Percentiles rank a stretch among this genome's conserved stretches.
These are phyloP conservation scores for Tryphoninae sp. DNA, from an alignment of 2,888 invertebrate species.

Conservation along the genomic window DNA sequence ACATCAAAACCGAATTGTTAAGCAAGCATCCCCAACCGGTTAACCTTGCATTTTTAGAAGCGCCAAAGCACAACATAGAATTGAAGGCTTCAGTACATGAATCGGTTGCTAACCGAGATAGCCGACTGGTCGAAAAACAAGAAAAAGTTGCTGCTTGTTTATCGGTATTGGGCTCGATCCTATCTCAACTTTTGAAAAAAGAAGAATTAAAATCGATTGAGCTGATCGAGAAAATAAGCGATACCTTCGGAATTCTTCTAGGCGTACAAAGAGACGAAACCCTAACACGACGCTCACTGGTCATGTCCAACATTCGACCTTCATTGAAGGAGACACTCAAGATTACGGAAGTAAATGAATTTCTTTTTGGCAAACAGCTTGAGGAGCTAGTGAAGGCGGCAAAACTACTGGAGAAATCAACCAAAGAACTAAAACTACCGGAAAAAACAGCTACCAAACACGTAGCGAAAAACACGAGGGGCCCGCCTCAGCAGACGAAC, in stretches of 20 bases:
- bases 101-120: slow-evolving; percentile 45
- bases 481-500: slow-evolving; percentile 38
- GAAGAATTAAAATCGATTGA: slow-evolving; percentile 13
- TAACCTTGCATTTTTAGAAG: slow-evolving; percentile 41
- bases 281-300: slow-evolving; percentile 42
- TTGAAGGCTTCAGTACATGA: slow-evolving; percentile 52
- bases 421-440: slow-evolving; percentile 24
- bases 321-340: slow-evolving; percentile 52
- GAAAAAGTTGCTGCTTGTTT: slow-evolving; percentile 43
- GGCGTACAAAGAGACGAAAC: slow-evolving; percentile 59
- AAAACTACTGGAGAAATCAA: slow-evolving; percentile 43
- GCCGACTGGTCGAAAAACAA: slow-evolving; percentile 55
- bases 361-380: slow-evolving; percentile 53
- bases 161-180: slow-evolving; percentile 21
- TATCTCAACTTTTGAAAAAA: slow-evolving; percentile 41
- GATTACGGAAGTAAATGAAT: slow-evolving; percentile 35
- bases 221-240: slow-evolving; percentile 48
- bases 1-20: slow-evolving; percentile 16
- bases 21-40: slow-evolving; percentile 22
- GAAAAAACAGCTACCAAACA: slow-evolving; percentile 20
- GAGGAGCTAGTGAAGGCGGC: slow-evolving; percentile 45
- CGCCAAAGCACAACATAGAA: slow-evolving; percentile 46
- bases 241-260: slow-evolving; percentile 38
- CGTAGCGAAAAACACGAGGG: slow-evolving; percentile 50
- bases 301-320: slow-evolving; percentile 42